Evolutionary conservation across 2,113 vertebrate genomes (phyloP).

Genomic region (Coptodon bakossiorum): DNA sequence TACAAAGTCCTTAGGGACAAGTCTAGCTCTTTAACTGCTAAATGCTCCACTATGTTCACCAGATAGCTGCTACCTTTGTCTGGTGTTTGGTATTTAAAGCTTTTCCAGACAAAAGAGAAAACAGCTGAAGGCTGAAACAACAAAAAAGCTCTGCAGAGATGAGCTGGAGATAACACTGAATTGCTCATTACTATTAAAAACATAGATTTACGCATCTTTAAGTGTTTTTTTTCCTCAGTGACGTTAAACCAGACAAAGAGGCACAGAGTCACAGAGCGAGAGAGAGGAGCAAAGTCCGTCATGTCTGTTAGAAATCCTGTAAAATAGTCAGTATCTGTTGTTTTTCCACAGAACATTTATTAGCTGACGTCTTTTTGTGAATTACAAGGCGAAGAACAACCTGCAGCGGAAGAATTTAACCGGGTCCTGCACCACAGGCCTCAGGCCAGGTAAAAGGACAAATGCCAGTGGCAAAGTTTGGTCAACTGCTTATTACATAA

Average conservation of each 20-base stretch:
- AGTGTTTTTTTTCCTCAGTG: background rate
- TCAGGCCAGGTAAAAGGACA: background rate
- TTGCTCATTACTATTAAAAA: background rate
- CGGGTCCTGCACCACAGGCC: background rate
- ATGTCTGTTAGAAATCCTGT: background rate
- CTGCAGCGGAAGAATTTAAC: background rate
- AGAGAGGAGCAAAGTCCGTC: background rate
- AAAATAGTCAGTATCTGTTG: background rate
- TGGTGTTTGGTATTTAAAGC: background rate
- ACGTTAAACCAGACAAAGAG: background rate
- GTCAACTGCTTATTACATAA: background rate
- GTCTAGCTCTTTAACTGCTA: background rate
- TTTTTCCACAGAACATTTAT: constrained; percentile 22
- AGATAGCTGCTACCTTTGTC: background rate
- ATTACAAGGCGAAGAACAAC: constrained; percentile 26
- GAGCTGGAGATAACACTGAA: background rate
- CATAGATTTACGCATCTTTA: background rate
- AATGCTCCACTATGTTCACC: background rate
- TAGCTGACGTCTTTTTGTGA: constrained; percentile 30
- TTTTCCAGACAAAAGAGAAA: background rate
- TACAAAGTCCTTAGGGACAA: background rate
- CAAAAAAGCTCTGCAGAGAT: background rate
- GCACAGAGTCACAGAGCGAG: background rate
- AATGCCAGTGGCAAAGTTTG: background rate
- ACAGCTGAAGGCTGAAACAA: background rate